Conservation (phyloP, 2,888 invertebrate species). For the Diplolepis rosae region DNA sequence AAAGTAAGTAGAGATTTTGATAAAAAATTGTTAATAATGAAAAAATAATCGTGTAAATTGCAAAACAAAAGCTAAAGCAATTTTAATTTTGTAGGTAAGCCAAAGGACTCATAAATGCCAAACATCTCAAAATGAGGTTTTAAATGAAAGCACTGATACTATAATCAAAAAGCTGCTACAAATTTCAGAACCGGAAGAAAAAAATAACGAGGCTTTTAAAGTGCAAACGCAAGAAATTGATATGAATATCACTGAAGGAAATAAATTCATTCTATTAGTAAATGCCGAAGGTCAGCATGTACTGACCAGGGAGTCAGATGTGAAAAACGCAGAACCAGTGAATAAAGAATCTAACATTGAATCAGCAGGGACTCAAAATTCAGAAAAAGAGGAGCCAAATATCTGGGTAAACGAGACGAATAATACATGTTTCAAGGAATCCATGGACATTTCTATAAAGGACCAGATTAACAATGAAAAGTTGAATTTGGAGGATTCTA, state of each 20-base stretch:
- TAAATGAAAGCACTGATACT: slow-evolving; percentile 70
- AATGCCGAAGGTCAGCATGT: slow-evolving; percentile 65
- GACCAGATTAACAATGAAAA: slow-evolving; percentile 38
- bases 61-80: not conserved
- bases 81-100: slow-evolving; percentile 78
- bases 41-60: not conserved
- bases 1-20: slow-evolving; percentile 77
- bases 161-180: slow-evolving; percentile 57
- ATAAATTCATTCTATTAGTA: slow-evolving; percentile 66
- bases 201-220: slow-evolving; percentile 34
- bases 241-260: slow-evolving; percentile 55
- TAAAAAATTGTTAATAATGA: not conserved
- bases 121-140: slow-evolving; percentile 78
- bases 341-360: slow-evolving; percentile 35
- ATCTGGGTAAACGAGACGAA: slow-evolving; percentile 49
- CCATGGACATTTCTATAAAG: slow-evolving; percentile 31
- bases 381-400: slow-evolving; percentile 35
- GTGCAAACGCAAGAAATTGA: slow-evolving; percentile 45
- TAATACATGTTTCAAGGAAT: slow-evolving; percentile 27
- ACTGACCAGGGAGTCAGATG: slow-evolving; percentile 57
- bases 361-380: slow-evolving; percentile 30
- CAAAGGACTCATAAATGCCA: slow-evolving; percentile 89
- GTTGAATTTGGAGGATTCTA: slow-evolving; percentile 56
- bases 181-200: slow-evolving; percentile 45
- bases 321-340: not conserved